Conservation (phyloP, 1,140 invertebrate genomes). For the Cecropterus lyciades region DNA sequence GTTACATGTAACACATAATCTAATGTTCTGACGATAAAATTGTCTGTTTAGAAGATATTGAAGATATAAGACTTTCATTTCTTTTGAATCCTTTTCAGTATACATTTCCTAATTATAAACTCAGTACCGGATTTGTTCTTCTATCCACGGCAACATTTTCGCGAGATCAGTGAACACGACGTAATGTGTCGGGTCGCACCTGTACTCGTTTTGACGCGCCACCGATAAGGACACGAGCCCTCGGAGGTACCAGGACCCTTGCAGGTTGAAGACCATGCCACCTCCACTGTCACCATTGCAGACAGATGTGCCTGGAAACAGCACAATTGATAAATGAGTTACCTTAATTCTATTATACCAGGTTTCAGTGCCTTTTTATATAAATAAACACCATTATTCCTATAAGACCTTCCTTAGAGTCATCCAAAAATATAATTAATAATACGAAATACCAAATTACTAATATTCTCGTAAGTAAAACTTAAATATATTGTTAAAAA, state of each 20-base stretch:
- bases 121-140: constrained; percentile 22
- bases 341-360: not conserved
- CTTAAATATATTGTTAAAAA: too few relatives aligned
- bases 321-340: not conserved
- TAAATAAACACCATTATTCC: too few relatives aligned
- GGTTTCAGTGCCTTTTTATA: too few relatives aligned
- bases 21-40: too few relatives aligned
- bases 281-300: constrained; percentile 87
- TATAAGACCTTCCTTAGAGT: too few relatives aligned
- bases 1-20: too few relatives aligned
- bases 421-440: too few relatives aligned
- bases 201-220: constrained; percentile 71
- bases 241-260: constrained; percentile 79
- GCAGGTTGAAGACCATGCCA: constrained; percentile 82
- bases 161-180: constrained; percentile 85
- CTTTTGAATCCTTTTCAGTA: not conserved
- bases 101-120: not conserved
- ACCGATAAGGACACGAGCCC: constrained; percentile 85
- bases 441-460: too few relatives aligned
- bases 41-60: too few relatives aligned
- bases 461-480: too few relatives aligned
- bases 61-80: not conserved
- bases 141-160: constrained; percentile 84
- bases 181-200: constrained; percentile 84
- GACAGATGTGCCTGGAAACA: constrained; percentile 71